Percentiles rank a stretch among this genome's conserved stretches.
These are phyloP conservation scores for Lasiurus cinereus DNA, from an alignment of 2,113 vertebrate genomes.

Conservation along the genomic window DNA sequence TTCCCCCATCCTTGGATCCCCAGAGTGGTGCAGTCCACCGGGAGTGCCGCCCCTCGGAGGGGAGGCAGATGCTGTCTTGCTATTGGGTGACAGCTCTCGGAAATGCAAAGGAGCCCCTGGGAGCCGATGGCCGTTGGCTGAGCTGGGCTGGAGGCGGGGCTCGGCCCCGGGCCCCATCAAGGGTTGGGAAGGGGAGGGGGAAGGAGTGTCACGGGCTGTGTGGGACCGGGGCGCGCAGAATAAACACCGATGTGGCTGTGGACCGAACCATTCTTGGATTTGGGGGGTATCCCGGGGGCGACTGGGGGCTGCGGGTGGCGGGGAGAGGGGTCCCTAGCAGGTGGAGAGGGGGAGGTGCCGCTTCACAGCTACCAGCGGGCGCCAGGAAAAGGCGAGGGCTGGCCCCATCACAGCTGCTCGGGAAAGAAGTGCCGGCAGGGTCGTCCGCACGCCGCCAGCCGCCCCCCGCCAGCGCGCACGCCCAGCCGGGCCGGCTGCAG, in stretches of 20 bases:
- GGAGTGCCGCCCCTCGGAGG: conserved; percentile 62
- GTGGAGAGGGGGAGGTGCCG: conserved; percentile 74
- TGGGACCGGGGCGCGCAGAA: conserved; percentile 67
- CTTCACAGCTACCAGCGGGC: neutral
- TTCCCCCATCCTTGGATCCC: conserved; percentile 56
- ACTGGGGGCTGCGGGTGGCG: conserved; percentile 34
- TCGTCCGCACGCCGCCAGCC: conserved; percentile 30
- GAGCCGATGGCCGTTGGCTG: conserved; percentile 53
- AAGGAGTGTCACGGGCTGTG: neutral
- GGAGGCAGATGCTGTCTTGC: neutral
- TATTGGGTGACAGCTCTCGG: conserved; percentile 63
- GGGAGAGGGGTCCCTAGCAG: conserved; percentile 61
- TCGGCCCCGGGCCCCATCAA: conserved; percentile 58
- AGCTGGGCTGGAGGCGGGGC: conserved; percentile 22
- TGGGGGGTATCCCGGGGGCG: conserved; percentile 62
- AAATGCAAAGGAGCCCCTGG: conserved; percentile 74
- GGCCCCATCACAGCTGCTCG: conserved; percentile 56
- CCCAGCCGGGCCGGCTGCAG: conserved; percentile 59
- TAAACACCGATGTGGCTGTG: conserved; percentile 79
- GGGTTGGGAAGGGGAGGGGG: conserved; percentile 27
- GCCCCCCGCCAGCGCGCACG: conserved; percentile 44
- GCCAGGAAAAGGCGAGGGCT: neutral
- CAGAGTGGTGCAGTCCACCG: conserved; percentile 75
- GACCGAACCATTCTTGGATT: conserved; percentile 78
- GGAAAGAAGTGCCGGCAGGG: conserved; percentile 29